Conservation (phyloP, 2,113 vertebrate genomes). For the Hemiscyllium ocellatum region DNA sequence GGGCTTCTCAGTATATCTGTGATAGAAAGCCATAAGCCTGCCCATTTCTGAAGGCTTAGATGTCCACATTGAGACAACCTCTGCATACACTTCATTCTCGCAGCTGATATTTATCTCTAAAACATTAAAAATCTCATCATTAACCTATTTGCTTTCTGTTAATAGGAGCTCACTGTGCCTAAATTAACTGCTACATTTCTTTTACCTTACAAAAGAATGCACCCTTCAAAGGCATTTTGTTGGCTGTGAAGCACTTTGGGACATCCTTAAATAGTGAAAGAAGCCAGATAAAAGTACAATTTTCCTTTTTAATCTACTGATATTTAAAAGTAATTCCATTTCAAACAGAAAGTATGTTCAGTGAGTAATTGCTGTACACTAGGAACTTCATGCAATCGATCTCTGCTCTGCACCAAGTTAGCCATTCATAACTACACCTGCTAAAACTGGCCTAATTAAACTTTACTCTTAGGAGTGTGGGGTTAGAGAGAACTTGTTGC, state of each 20-base stretch:
- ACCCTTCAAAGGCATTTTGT: no score
- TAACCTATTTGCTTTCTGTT: not conserved
- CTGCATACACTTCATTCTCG: not conserved
- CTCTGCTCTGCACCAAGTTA: not conserved
- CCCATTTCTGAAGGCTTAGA: not conserved
- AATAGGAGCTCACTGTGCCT: not conserved
- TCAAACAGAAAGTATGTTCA: not conserved
- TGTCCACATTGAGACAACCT: not conserved
- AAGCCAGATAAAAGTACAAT: not conserved
- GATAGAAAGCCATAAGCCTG: not conserved
- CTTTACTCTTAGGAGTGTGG: not conserved
- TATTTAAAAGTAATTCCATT: not conserved
- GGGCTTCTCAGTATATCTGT: not conserved
- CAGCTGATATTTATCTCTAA: not conserved
- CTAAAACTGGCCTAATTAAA: not conserved
- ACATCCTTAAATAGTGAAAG: no score
- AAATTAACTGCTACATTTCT: not conserved
- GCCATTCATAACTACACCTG: not conserved
- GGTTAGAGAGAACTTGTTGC: not conserved
- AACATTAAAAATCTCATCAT: not conserved
- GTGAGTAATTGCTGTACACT: not conserved
- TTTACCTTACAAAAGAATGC: not conserved
- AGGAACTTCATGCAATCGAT: not conserved
- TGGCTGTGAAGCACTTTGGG: no score
- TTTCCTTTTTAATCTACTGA: not conserved